These are phyloP conservation scores for Diadumene lineata DNA, from an alignment of 92 coral and sea anemone genomes.

Conservation along the genomic window DNA sequence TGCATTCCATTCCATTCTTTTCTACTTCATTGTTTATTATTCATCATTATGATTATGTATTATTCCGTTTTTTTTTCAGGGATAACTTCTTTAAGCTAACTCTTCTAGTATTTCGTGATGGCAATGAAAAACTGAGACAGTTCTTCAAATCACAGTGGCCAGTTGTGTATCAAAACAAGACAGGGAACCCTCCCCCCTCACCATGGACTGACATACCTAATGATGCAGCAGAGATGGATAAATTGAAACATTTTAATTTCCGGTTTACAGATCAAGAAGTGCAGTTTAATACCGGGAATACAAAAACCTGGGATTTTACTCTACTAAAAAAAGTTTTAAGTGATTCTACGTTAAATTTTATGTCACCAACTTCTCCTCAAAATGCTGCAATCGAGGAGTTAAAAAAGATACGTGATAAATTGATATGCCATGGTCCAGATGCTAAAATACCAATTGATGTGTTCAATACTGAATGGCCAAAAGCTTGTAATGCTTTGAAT, in stretches of 20 bases:
- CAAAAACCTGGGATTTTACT: slow-evolving; percentile 23
- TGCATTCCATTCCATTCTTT: no score
- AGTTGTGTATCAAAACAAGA: neutral
- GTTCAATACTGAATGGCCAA: slow-evolving; percentile 22
- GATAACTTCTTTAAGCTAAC: slow-evolving; percentile 26
- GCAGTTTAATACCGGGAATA: neutral
- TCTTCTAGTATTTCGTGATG: slow-evolving; percentile 16
- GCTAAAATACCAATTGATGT: slow-evolving; percentile 9
- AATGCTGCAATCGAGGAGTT: slow-evolving; percentile 12
- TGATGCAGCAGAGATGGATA: slow-evolving; percentile 2
- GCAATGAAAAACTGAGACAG: slow-evolving; percentile 13
- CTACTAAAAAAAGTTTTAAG: slow-evolving; percentile 8
- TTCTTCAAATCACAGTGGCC: slow-evolving; percentile 24
- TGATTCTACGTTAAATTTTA: neutral
- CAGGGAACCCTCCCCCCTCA: neutral
- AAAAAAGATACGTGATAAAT: slow-evolving; percentile 23
- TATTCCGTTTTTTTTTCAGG: neutral
- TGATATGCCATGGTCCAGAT: slow-evolving; percentile 31
- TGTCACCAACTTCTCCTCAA: neutral
- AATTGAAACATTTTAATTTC: neutral
- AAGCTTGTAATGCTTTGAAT: slow-evolving; percentile 22
- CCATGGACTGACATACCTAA: slow-evolving; percentile 10
- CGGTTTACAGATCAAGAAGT: neutral
- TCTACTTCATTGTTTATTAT: no score
- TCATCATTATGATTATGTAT: no score